phyloP scores from a whole-genome alignment of 2,888 invertebrate species.

The Apamea sordens region DNA sequence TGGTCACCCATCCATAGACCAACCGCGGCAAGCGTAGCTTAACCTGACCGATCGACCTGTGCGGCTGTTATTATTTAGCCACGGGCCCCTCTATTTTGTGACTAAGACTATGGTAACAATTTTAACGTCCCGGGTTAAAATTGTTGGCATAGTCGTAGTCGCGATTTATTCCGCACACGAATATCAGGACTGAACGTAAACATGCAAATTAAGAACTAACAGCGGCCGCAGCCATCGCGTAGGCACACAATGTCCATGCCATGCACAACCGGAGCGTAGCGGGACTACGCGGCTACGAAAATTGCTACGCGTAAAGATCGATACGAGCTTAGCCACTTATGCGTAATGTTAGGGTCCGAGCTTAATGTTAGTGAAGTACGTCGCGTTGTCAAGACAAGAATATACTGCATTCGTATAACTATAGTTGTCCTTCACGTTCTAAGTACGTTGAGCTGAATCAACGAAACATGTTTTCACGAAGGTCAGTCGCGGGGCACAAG shows the following conservation, averaged over 20 bases:
- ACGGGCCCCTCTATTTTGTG: too few species aligned
- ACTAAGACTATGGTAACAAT: too few species aligned
- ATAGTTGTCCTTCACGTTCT: constrained; percentile 8
- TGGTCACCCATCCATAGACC: too few species aligned
- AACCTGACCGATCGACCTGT: too few species aligned
- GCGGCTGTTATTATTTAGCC: too few species aligned
- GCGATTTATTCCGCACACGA: neutral
- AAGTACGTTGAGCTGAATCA: neutral
- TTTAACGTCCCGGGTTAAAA: neutral
- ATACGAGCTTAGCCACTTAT: constrained; percentile 33
- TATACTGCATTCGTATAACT: neutral
- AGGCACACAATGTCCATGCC: neutral
- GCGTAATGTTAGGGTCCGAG: constrained; percentile 39
- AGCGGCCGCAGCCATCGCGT: neutral
- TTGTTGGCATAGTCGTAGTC: neutral
- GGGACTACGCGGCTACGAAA: constrained; percentile 44
- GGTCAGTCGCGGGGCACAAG: neutral
- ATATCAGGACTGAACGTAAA: neutral
- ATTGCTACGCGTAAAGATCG: constrained; percentile 45
- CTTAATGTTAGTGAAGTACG: constrained; percentile 4
- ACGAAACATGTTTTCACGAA: neutral
- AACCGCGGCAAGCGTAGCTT: too few species aligned
- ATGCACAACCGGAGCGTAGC: constrained; percentile 16
- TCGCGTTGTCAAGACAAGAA: neutral
- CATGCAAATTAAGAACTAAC: constrained; percentile 2